Conservation (phyloP, 2,888 invertebrate genomes). For the Pocota personata region DNA sequence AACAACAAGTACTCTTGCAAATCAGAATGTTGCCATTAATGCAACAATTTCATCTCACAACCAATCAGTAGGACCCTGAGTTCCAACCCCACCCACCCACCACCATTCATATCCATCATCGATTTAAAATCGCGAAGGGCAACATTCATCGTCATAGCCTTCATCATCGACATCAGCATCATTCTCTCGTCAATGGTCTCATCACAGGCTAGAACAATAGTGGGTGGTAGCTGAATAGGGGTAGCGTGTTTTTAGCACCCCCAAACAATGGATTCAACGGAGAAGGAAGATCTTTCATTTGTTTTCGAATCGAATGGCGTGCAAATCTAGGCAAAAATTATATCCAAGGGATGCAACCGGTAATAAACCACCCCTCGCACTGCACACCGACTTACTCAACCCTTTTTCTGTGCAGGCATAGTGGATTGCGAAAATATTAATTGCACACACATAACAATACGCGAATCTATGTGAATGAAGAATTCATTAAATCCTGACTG, state of each 20-base stretch:
- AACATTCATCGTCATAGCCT: conserved; percentile 62
- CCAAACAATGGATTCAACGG: conserved; percentile 40
- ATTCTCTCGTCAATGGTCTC: conserved; percentile 5
- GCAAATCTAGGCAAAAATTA: conserved; percentile 57
- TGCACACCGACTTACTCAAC: not conserved
- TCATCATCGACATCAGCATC: conserved; percentile 65
- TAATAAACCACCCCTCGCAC: conserved; percentile 52
- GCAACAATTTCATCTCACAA: conserved; percentile 72
- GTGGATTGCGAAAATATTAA: conserved; percentile 70
- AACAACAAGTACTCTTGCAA: conserved; percentile 71
- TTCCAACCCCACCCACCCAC: not conserved
- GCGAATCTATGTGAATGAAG: conserved; percentile 70
- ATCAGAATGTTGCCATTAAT: conserved; percentile 74
- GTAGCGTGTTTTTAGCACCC: conserved; percentile 60
- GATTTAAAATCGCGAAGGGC: conserved; percentile 68
- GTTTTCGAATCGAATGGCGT: conserved; percentile 60
- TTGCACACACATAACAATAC: conserved; percentile 73
- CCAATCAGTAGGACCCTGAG: conserved; percentile 58
- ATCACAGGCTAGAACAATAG: not conserved
- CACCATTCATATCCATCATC: conserved; percentile 33
- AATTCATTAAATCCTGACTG: conserved; percentile 72
- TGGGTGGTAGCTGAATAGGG: not conserved
- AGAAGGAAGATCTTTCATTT: conserved; percentile 54
- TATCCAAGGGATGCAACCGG: conserved; percentile 53
- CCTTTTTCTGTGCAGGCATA: not conserved